A percentile compares a stretch with the other conserved stretches of the same genome.
Conservation (phyloP, 2,113 vertebrate species). For the Uria lomvia region DNA sequence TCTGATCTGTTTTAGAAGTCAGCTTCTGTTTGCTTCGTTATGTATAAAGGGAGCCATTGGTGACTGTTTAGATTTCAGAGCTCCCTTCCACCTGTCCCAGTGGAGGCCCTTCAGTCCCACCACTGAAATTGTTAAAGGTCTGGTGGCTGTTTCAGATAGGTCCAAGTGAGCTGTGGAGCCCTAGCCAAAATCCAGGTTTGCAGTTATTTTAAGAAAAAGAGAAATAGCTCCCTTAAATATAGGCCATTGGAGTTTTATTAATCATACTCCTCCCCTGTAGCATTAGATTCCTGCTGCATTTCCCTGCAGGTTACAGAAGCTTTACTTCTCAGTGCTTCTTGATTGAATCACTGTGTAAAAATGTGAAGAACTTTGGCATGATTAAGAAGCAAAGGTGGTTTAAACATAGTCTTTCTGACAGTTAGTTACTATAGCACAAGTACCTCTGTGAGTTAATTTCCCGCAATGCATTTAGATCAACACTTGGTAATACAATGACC, state of each 20-base stretch:
- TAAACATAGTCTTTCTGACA: not conserved
- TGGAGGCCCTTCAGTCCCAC: not conserved
- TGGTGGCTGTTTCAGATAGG: not conserved
- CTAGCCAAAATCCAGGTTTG: not conserved
- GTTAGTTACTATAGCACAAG: not conserved
- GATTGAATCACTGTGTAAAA: fast-evolving
- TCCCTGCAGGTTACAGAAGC: not conserved
- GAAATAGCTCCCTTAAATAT: not conserved
- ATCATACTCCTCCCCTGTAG: not conserved
- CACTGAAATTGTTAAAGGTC: not conserved
- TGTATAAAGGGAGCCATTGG: not conserved
- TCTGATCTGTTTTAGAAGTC: not conserved
- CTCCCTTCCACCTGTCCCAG: not conserved
- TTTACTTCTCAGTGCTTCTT: not conserved
- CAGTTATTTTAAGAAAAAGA: not conserved
- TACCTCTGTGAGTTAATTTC: not conserved
- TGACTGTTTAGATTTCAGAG: not conserved
- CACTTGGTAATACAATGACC: not conserved
- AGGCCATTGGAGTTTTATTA: not conserved
- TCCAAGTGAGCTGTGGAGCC: not conserved
- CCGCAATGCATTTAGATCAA: not conserved
- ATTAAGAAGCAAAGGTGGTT: not conserved
- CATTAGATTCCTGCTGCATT: not conserved
- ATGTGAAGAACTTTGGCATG: not conserved
- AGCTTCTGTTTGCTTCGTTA: not conserved